Conservation (phyloP, 2,888 invertebrate genomes). For the Carpatolechia fugitivella region DNA sequence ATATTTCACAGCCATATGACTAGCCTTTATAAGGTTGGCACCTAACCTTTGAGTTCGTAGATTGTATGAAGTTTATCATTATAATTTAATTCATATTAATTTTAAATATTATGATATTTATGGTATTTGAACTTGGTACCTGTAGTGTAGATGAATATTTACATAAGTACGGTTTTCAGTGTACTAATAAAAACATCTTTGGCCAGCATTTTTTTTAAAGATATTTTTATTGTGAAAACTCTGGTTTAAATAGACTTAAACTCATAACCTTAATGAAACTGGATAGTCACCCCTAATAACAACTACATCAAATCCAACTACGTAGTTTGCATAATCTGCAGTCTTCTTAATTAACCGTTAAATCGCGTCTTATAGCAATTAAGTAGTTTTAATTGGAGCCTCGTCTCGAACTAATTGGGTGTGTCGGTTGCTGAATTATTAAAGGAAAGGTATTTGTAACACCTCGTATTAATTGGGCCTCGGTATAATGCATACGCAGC, state of each 20-base stretch:
- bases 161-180: too few species aligned
- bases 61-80: too few species aligned
- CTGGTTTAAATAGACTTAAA: too few species aligned
- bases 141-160: too few species aligned
- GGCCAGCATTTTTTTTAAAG: too few species aligned
- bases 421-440: slow-evolving; percentile 3
- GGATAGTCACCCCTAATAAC: not conserved
- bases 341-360: slow-evolving; percentile 6
- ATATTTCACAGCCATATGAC: not conserved
- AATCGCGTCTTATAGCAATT: slow-evolving; percentile 10
- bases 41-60: too few species aligned
- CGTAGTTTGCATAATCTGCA: slow-evolving; percentile 4
- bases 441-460: not conserved
- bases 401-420: slow-evolving; percentile 5
- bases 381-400: slow-evolving; percentile 7
- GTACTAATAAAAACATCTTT: too few species aligned
- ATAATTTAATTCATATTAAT: not conserved
- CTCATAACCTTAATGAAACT: too few species aligned
- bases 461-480: not conserved
- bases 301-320: too few species aligned
- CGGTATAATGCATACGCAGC: not conserved
- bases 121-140: too few species aligned
- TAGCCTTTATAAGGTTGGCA: not conserved
- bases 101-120: too few species aligned
- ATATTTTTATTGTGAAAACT: too few species aligned